Evolutionary conservation across 2,888 invertebrate species (phyloP).

Genomic region (Drosophila neoperkinsi): DNA sequence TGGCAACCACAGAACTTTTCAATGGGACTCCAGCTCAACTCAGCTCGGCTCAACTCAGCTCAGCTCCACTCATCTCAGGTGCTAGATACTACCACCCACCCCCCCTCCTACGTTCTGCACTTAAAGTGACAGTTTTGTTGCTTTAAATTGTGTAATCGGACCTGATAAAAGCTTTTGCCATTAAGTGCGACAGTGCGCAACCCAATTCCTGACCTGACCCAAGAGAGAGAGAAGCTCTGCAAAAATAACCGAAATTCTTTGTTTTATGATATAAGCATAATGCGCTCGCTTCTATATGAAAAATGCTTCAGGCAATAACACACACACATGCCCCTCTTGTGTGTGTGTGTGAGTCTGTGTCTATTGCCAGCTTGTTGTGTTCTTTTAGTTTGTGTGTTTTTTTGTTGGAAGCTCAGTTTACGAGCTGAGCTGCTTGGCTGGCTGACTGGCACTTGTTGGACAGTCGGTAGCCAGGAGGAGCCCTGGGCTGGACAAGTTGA

Average conservation of each 20-base stretch:
- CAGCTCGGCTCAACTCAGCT: constrained; percentile 8
- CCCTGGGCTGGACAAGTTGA: constrained; percentile 2
- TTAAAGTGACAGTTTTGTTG: constrained; percentile 78
- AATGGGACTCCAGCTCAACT: constrained; percentile 41
- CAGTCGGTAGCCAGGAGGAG: constrained; percentile 3
- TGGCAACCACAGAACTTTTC: constrained; percentile 67
- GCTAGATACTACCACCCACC: constrained; percentile 11
- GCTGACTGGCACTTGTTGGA: constrained; percentile 26
- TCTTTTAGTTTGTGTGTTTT: neutral
- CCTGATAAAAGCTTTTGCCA: constrained; percentile 76
- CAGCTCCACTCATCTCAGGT: constrained; percentile 61
- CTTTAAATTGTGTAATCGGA: constrained; percentile 76
- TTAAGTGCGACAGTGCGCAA: constrained; percentile 44
- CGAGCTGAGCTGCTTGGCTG: constrained; percentile 19
- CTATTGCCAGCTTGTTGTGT: constrained; percentile 26
- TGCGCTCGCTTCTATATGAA: constrained; percentile 23
- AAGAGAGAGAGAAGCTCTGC: constrained; percentile 25
- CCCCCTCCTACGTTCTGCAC: constrained; percentile 34
- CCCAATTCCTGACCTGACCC: constrained; percentile 28
- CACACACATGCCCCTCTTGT: neutral
- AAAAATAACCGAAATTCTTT: constrained; percentile 52
- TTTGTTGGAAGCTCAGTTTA: constrained; percentile 18
- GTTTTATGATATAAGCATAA: constrained; percentile 49
- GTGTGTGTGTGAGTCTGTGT: neutral
- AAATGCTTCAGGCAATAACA: constrained; percentile 14